Percentiles rank a stretch among this genome's conserved stretches.
These are phyloP conservation scores for Diadophis punctatus DNA, from an alignment of 2,113 vertebrate species.

Conservation along the genomic window DNA sequence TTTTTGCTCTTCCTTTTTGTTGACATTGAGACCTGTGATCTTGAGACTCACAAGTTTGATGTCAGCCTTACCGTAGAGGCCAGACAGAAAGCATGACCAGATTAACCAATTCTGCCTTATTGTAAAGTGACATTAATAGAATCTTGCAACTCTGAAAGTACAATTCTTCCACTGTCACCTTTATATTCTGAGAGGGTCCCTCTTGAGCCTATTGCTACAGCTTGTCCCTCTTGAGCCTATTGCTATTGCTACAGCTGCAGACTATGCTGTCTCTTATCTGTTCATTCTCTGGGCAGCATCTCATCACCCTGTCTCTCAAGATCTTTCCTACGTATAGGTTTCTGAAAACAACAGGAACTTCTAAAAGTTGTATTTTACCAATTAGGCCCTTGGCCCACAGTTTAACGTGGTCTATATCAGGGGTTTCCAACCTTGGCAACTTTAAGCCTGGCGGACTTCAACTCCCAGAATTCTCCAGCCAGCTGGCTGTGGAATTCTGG, in stretches of 20 bases:
- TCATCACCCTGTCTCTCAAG: not conserved
- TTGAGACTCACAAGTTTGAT: not conserved
- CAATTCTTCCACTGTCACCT: not conserved
- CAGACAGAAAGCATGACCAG: not conserved
- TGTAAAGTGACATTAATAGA: not conserved
- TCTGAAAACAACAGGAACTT: not conserved
- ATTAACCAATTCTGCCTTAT: not conserved
- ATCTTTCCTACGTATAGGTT: not conserved
- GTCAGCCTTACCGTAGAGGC: not conserved
- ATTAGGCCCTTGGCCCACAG: not conserved
- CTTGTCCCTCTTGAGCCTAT: too few species aligned
- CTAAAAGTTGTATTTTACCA: not conserved
- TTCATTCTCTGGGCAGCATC: not conserved
- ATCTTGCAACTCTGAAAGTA: not conserved
- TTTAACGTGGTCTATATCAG: too few species aligned
- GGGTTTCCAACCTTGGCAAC: too few species aligned
- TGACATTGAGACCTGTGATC: constrained; percentile 73
- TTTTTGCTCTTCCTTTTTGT: constrained; percentile 94
- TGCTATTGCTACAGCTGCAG: not conserved
- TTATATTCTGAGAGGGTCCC: too few species aligned
- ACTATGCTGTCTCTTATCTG: not conserved
- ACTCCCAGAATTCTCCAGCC: too few species aligned
- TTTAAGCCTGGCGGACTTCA: too few species aligned
- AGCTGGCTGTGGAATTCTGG: too few species aligned
- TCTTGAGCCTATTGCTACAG: too few species aligned